Evolutionary conservation across 1,140 invertebrate genomes (phyloP), one percentile per base, ranked within the genome.

Genomic region (Pseudomyrmex sp.): DNA sequence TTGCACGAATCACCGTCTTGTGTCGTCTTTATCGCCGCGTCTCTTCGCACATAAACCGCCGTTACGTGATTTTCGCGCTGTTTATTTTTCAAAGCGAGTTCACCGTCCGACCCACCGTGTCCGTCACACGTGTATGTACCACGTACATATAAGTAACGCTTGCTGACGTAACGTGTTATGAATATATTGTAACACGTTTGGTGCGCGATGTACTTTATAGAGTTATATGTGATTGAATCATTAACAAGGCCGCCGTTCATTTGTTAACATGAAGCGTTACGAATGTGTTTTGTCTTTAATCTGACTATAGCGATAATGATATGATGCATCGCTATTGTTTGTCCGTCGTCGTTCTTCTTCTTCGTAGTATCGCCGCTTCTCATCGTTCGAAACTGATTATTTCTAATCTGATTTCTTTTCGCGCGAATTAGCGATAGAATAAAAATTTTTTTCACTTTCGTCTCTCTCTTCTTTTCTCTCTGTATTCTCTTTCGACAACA

Each of bases 11-110:
- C n/a, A 3, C 8, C 58, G n/a, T 7, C 5, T 35, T 35, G 35
- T 35, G 35, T 7, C n/a, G 13, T 46, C 63, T 9, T 9, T 48
- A 3, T 46, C 44, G 18, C 63, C 63, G 18, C 15, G n/a, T 18
- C 44, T 44, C 50, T 13, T 46, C 20, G 10, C 13, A 66, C 18
- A 10, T 35, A 35, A 35, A 9, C 46, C 62, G 20, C 15, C 15
- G 18, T 7, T 18, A 26, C n/a, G 35, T 20, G 23, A 44, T 65
- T 44, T 68, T 56, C 50, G n/a, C 48, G n/a, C 50, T 77, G 74
- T 77, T 77, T 77, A 35, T 77, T 77, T 77, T 76, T 66, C 4
- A 76, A 54, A 44, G 48, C 59, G 23, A 20, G 26, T 5, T 13
- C 48, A 13, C 26, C 54, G 59, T 26, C 15, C 18, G 18, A 35